Evolutionary conservation across 2,113 vertebrate species (phyloP).

Genomic region (Asarcornis scutulata): DNA sequence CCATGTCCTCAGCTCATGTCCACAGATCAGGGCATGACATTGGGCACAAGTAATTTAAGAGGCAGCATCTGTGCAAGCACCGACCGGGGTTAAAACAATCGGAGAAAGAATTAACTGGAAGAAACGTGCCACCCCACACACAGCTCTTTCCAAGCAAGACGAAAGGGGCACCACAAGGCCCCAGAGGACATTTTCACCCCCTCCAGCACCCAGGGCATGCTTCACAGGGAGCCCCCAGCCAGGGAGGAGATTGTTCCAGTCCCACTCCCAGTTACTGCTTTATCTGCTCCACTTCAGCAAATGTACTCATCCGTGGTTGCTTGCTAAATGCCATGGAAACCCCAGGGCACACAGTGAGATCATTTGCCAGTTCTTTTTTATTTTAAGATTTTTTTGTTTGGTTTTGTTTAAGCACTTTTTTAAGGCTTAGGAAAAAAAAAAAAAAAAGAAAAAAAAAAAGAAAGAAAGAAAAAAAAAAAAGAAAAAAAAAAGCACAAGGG

Average conservation of each 20-base stretch:
- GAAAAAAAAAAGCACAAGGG: background rate
- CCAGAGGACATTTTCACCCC: background rate
- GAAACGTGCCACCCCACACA: background rate
- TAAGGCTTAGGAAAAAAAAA: background rate
- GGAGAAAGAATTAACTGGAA: background rate
- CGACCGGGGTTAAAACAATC: background rate
- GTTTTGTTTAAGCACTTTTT: background rate
- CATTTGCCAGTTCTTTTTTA: background rate
- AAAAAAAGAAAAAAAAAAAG: too few species aligned
- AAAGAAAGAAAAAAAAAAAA: background rate
- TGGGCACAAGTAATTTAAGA: background rate
- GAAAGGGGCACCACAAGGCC: background rate
- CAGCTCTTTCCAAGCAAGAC: background rate
- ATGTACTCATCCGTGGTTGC: background rate
- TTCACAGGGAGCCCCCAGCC: background rate
- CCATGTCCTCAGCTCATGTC: background rate
- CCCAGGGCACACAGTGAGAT: background rate
- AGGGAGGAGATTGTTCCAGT: background rate
- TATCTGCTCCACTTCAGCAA: background rate
- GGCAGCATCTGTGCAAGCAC: background rate
- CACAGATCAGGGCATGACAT: background rate
- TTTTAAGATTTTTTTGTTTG: background rate
- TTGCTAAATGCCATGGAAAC: conserved; percentile 25
- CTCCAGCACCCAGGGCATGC: background rate
- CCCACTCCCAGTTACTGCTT: background rate